Evolutionary conservation across 2,113 vertebrate species (phyloP).

Genomic region (Nibea albiflora): DNA sequence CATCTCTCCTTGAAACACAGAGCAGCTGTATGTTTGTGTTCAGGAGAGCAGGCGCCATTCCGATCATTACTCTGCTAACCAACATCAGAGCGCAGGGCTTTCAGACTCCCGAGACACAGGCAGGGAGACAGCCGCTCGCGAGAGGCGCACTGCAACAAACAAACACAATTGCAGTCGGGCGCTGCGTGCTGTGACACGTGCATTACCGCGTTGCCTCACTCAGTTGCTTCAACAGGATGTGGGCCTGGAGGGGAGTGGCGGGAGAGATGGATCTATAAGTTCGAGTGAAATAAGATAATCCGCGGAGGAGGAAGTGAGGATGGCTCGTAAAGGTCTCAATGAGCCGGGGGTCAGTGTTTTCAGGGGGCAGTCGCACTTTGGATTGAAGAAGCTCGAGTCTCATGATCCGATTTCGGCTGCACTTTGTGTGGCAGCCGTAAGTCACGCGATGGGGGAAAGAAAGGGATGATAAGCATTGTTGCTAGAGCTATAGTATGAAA

Average conservation of each 20-base stretch:
- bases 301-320: constrained; percentile 21
- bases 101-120: too few relatives aligned
- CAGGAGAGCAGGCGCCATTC: too few relatives aligned
- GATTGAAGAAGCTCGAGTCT: constrained; percentile 35
- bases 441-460: neutral
- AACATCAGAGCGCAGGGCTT: too few relatives aligned
- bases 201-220: too few relatives aligned
- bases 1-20: too few relatives aligned
- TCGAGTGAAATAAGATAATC: constrained; percentile 48
- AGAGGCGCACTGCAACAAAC: too few relatives aligned
- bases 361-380: constrained; percentile 37
- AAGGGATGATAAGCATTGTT: neutral
- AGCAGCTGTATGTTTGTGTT: too few relatives aligned
- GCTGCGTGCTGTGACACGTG: neutral
- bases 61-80: too few relatives aligned
- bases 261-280: constrained; percentile 3
- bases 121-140: too few relatives aligned
- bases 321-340: constrained; percentile 31
- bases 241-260: constrained; percentile 2
- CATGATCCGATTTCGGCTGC: constrained; percentile 36
- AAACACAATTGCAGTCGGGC: neutral
- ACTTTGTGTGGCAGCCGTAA: neutral
- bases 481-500: constrained; percentile 1
- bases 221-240: neutral
- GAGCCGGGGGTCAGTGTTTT: constrained; percentile 41